Evolutionary conservation across 2,113 vertebrate genomes (phyloP).

Genomic region (Marcusenius ussheri): DNA sequence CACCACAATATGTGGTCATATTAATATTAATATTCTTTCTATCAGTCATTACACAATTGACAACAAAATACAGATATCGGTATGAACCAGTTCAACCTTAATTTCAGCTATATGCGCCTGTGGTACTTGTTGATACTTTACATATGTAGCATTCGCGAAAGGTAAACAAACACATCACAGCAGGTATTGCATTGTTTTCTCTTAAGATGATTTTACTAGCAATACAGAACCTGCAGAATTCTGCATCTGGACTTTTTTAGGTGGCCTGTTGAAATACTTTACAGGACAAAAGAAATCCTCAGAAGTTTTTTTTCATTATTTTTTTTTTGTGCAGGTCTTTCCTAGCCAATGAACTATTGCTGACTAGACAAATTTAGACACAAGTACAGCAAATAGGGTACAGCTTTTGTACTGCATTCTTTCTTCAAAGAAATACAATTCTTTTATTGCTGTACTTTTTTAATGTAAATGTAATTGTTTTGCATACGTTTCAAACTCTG

Average conservation of each 20-base stretch:
- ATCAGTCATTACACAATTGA: neutral
- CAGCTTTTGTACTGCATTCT: neutral
- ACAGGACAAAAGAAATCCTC: neutral
- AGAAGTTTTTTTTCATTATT: neutral
- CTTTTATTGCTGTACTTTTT: neutral
- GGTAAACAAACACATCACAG: neutral
- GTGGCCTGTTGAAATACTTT: neutral
- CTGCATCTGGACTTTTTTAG: neutral
- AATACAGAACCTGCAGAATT: neutral
- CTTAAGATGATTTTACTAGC: neutral
- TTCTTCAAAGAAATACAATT: neutral
- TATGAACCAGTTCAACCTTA: neutral
- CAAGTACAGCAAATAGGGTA: neutral
- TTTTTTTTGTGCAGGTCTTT: neutral
- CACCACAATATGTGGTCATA: neutral
- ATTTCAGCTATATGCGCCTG: neutral
- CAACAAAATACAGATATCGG: constrained; percentile 3
- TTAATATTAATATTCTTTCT: neutral
- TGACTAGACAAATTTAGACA: neutral
- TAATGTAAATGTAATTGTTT: neutral
- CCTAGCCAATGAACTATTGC: neutral
- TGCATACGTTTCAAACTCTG: neutral
- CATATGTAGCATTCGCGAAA: neutral
- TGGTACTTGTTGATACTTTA: neutral
- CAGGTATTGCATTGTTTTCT: neutral